These are phyloP conservation scores for Calypte anna DNA, from an alignment of 2,113 vertebrate species.

Conservation along the genomic window DNA sequence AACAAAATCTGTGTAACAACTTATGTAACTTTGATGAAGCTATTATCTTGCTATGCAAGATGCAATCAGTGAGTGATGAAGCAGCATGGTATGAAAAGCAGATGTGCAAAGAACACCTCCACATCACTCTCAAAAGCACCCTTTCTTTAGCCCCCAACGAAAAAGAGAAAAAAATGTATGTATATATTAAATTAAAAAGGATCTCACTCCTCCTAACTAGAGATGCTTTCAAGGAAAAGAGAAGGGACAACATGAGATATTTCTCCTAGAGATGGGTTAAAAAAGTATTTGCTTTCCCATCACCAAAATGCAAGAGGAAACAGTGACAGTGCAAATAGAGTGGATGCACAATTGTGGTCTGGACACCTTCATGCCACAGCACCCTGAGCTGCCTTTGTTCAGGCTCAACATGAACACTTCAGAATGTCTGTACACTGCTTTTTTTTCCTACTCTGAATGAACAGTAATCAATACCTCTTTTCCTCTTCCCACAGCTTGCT, in stretches of 20 bases:
- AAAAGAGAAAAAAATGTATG: not conserved
- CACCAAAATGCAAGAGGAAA: not conserved
- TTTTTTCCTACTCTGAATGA: not conserved
- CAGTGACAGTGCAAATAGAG: not conserved
- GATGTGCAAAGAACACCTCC: not conserved
- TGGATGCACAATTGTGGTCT: not conserved
- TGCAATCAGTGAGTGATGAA: not conserved
- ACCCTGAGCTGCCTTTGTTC: not conserved
- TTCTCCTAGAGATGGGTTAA: not conserved
- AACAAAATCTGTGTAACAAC: not conserved
- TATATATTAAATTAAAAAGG: not conserved
- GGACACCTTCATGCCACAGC: not conserved
- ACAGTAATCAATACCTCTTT: not conserved
- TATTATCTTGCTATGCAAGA: not conserved
- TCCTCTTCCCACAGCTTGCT: not conserved
- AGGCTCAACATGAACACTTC: not conserved
- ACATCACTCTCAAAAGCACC: rapidly evolving
- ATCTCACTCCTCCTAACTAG: not conserved
- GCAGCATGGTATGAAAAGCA: not conserved
- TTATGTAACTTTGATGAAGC: not conserved
- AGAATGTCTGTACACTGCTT: not conserved
- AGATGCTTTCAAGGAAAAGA: not conserved
- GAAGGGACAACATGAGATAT: not conserved
- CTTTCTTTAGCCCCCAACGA: not conserved
- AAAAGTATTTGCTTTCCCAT: not conserved